phyloP scores from a whole-genome alignment of 2,797 vertebrate genomes.

The Hippopotamyrus pictus region DNA sequence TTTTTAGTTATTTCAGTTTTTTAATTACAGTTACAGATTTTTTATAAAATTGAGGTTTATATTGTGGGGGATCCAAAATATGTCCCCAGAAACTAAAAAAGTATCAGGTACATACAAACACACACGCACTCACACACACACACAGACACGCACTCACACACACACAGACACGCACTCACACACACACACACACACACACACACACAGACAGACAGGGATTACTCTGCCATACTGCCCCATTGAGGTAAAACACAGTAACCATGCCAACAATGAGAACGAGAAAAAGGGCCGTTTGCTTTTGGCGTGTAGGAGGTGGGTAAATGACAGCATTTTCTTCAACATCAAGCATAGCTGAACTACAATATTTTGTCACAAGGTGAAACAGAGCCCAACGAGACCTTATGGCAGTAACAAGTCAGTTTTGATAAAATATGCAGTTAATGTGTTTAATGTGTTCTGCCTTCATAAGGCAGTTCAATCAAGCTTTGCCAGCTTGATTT shows the following conservation, averaged over 20 bases:
- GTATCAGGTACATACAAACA: neutral
- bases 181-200: neutral
- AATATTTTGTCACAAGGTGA: neutral
- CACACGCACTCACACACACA: neutral
- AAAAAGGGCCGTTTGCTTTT: neutral
- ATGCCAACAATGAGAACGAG: neutral
- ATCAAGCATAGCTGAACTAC: neutral
- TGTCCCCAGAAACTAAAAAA: neutral
- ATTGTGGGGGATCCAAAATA: neutral
- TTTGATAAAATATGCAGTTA: neutral
- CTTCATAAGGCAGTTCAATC: neutral
- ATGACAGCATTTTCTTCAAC: neutral
- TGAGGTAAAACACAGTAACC: neutral
- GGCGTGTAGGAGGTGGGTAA: neutral
- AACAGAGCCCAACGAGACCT: neutral
- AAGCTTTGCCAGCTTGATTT: neutral
- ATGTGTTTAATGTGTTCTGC: neutral
- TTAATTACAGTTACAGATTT: neutral
- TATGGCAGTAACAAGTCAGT: neutral
- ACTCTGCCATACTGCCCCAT: neutral
- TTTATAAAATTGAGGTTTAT: neutral
- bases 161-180: too few relatives aligned
- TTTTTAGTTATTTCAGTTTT: neutral
- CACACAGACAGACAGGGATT: neutral
- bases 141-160: too few relatives aligned